phyloP scores from a whole-genome alignment of 2,888 invertebrate genomes.

The Lathronympha strigana region DNA sequence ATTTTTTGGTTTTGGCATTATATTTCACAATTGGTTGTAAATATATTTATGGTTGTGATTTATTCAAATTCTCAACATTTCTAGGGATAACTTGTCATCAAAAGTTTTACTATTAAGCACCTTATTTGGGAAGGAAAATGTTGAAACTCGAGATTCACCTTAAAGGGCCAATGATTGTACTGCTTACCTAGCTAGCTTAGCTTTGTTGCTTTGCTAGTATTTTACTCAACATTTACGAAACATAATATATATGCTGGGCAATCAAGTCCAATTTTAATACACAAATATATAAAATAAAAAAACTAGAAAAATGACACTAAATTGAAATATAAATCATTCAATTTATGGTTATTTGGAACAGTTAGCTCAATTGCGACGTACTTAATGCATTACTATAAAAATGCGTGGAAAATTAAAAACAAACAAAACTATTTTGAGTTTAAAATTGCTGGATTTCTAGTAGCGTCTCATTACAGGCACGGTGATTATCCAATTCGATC shows the following conservation, averaged over 20 bases:
- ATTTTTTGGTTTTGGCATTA: no score
- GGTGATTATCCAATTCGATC: slow-evolving; percentile 76
- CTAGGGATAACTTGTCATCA: no score
- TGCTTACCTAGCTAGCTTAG: no score
- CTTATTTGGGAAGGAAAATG: no score
- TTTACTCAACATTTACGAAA: no score
- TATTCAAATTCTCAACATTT: no score
- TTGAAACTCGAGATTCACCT: no score
- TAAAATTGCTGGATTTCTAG: slow-evolving; percentile 63
- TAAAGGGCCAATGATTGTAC: no score
- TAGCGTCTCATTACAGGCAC: slow-evolving; percentile 63
- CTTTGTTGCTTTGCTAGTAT: no score
- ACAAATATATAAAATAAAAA: slow-evolving; percentile 16
- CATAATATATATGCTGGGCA: not conserved
- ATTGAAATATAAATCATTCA: slow-evolving; percentile 54
- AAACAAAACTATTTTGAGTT: slow-evolving; percentile 56
- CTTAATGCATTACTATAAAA: slow-evolving; percentile 57
- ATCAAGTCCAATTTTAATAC: not conserved
- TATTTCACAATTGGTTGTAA: no score
- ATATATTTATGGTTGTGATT: no score
- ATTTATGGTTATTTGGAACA: slow-evolving; percentile 55
- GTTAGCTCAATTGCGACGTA: slow-evolving; percentile 55
- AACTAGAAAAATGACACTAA: slow-evolving; percentile 38
- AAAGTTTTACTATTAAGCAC: no score
- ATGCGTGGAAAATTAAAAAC: slow-evolving; percentile 59